Base-by-base conservation (phyloP, 92 coral and sea anemone genomes). In the Nematostella vectensis region DNA sequence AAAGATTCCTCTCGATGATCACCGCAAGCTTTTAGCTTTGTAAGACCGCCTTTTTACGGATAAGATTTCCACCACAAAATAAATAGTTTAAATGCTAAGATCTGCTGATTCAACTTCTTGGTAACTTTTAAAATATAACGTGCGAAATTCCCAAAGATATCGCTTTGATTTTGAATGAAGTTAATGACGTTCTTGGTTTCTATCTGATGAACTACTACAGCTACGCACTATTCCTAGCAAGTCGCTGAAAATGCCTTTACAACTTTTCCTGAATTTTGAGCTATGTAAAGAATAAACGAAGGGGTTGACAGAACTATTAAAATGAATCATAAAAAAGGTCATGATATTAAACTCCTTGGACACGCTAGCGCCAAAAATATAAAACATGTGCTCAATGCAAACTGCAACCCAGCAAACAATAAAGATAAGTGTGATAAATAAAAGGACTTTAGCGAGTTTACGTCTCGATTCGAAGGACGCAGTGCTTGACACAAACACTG, bases 281-380 rank as follows among this genome's bases (percentile, higher is more conserved):
- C 72, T 66, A 29, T 66, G 72, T 11, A 66, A 48, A 10, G 72
- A 66, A 25, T 66, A 66, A 13, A 66, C 37, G 13, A 55, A 48
- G 15, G 72, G 72, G 19, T 66, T 66, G 1, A 66, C 50, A 19
- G 54, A 45, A 1, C 55, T 55, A 49, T 66, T 66, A 54, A 66
- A 57, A 13, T 66, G 72, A 1, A 66, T 31, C 12, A 55, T 42
- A 16, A 56, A 24, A 39, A 29, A 13, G 18, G 27, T 54, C 11
- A 27, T 40, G 27, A 42, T 25, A 25, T 29, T 39, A 11, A 66
- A 47, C 21, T 49, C 11, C 1, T 39, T 26, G 0, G 63, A 54
- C 2, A 25, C 40, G 4, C 28, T 18, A 16, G 23, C 36, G 27
- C 47, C 72, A 25, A 66, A 66, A 13, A 66, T n/a, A 12, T 53